These are phyloP conservation scores for Zosterops borbonicus DNA, from an alignment of 2,113 vertebrate species.

Conservation along the genomic window DNA sequence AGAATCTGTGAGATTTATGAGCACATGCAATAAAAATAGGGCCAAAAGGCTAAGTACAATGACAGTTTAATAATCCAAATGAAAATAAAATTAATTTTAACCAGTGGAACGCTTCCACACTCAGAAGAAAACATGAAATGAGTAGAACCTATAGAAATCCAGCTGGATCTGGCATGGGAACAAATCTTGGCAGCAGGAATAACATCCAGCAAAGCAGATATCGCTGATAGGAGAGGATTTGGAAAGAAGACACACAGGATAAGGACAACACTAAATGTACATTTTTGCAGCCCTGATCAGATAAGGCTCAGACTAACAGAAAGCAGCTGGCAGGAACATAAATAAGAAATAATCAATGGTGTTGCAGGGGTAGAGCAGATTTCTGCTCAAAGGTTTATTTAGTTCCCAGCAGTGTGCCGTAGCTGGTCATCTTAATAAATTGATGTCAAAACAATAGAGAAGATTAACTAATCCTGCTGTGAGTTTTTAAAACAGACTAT, in stretches of 20 bases:
- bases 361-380: background rate
- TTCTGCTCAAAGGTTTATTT: background rate
- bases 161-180: background rate
- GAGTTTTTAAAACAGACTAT: background rate
- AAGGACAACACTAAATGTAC: conserved; percentile 9
- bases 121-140: background rate
- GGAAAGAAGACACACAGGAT: background rate
- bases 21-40: background rate
- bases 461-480: background rate
- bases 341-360: conserved; percentile 7
- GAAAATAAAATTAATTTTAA: background rate
- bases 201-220: background rate
- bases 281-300: conserved; percentile 2
- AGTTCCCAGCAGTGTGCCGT: background rate
- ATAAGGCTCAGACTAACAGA: background rate
- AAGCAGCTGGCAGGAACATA: background rate
- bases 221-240: background rate
- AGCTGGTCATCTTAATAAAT: background rate
- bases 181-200: background rate
- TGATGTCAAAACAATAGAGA: background rate
- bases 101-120: background rate
- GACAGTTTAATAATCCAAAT: background rate
- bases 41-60: background rate
- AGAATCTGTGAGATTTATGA: background rate
- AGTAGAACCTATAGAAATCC: background rate